Conservation (phyloP, 2,113 vertebrate genomes). For the Xenus cinereus region DNA sequence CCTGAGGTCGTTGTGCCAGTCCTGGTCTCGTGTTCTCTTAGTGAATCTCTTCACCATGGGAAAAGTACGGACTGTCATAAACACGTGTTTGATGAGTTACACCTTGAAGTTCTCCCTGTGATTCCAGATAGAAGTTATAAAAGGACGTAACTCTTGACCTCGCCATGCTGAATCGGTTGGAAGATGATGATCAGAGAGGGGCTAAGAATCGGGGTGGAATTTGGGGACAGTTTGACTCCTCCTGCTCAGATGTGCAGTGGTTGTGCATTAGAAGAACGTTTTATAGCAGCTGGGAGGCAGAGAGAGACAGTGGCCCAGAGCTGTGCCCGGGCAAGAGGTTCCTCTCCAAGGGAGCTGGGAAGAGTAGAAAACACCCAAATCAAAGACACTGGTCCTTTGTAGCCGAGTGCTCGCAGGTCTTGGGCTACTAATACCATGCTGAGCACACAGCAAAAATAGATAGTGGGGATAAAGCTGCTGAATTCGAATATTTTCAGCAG, state of each 20-base stretch:
- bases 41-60: neutral
- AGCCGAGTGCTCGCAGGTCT: neutral
- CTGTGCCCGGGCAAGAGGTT: neutral
- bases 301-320: neutral
- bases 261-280: neutral
- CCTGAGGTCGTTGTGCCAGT: neutral
- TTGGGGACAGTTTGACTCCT: neutral
- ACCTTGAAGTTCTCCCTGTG: neutral
- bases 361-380: neutral
- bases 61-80: neutral
- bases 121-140: neutral
- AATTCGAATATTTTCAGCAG: neutral
- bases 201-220: neutral
- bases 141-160: neutral
- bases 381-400: neutral
- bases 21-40: accelerated
- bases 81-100: neutral
- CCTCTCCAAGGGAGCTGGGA: neutral
- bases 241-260: neutral
- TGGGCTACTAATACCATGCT: neutral
- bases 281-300: neutral
- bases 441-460: neutral
- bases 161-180: neutral
- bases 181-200: neutral
- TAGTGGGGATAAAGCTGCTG: neutral